Base-by-base conservation (phyloP, 2,113 vertebrate species). In the Saccopteryx leptura region DNA sequence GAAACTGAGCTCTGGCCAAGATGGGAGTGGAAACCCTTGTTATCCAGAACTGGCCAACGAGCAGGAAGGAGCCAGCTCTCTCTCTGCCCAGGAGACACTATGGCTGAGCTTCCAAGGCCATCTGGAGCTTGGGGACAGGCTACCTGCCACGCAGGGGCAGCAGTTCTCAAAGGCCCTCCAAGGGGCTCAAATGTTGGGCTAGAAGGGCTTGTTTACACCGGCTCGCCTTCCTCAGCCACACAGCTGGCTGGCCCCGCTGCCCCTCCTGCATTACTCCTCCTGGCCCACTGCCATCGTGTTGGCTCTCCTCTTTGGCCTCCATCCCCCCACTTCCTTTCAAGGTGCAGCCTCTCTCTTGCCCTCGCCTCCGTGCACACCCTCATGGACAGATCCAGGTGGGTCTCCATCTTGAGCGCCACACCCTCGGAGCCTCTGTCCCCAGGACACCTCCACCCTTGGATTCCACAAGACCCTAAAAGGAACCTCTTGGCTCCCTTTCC, bases 321-420 rank as follows among this genome's bases (percentile, higher is more conserved):
- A 18, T 5, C 2, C 19, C 15, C 24, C 24, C 24, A 58, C 12
- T 33, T 74, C 33, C 60, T 92, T 39, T 84, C 61, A 4, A 65
- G 78, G 63, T 46, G 19, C 60, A 75, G 18, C 48, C 0, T 3
- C 9, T 61, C 39, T 60, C 58, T 23, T 18, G 52, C 60, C 82
- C 56, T 58, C 48, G 46, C 75, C 48, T 21, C 18, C 0, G 0
- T 7, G 7, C 4, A 2, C 1, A 26, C 31, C 17, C 58, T n/a
- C 79, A 74, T 1, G 7, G 48, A 46, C 19, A 28, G 61, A 60
- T 46, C 17, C 69, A 33, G 31, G 33, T 1, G 26, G 46, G 7
- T 28, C 46, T 66, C 75, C 80, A 31, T 52, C 58, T 46, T 48
- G 7, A 33, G 24, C 4, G 58, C 58, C 75, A 72, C 2, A 31